Evolutionary conservation across 2,888 invertebrate genomes (phyloP), one percentile per base, ranked within the genome.

Genomic region (Rhodophaea formosa): DNA sequence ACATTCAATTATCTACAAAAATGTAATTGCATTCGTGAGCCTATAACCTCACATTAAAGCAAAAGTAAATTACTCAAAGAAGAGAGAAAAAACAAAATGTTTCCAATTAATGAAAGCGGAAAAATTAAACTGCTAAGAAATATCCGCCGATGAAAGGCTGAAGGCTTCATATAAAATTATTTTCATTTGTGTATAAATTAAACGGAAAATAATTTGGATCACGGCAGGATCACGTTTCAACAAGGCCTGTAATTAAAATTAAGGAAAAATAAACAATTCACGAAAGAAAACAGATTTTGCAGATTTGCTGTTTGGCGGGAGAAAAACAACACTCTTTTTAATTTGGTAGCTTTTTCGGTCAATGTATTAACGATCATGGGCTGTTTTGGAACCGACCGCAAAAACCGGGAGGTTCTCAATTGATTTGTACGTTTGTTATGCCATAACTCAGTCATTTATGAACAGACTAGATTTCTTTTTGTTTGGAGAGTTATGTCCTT

Each of bases 131-230:
- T 10, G 39, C 39, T 39, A n/a, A 39, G 12, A 12, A n/a, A n/a
- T 39, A n/a, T n/a, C n/a, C 39, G 39, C 39, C 39, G 39, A 39
- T n/a, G n/a, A n/a, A n/a, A n/a, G n/a, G n/a, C n/a, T n/a, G n/a
- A n/a, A n/a, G n/a, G n/a, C 47, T 29, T 47, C 29, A n/a, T 29
- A 30, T 29, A 47, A 15, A 49, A 10, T 39, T 39, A 35, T 51
- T 17, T 35, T 16, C 15, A 51, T 51, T 51, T 51, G 12, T 32
- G n/a, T 16, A 35, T 10, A 51, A 51, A 35, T 51, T 51, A 51
- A 35, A 51, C 15, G 3, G 51, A 39, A 51, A 51, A 51, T 51
- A 39, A 51, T 35, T 51, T 35, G 12, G 16, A 35, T 35, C 35
- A 32, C 1, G 17, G 51, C 16, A 7, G 35, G 35, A 39, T 51